Percentiles rank a stretch among this genome's conserved stretches.
Evolutionary conservation across 2,797 vertebrate species (phyloP).

Genomic region (Siniperca undulata): DNA sequence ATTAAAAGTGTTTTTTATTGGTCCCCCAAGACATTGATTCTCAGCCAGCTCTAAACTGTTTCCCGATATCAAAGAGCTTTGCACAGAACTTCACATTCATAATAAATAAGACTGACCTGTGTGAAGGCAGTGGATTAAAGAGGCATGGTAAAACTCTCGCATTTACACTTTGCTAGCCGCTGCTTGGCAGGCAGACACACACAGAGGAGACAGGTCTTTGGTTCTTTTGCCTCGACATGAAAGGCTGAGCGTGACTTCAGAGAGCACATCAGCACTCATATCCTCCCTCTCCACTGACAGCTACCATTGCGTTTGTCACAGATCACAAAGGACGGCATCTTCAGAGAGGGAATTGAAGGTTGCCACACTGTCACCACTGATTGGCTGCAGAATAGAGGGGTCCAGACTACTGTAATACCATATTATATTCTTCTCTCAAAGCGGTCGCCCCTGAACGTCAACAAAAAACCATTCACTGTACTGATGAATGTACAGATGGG

Average conservation of each 20-base stretch:
- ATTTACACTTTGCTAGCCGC: slow-evolving; percentile 53
- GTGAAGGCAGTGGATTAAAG: slow-evolving; percentile 68
- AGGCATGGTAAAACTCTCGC: slow-evolving; percentile 53
- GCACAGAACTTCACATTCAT: slow-evolving; percentile 69
- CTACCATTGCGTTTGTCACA: slow-evolving; percentile 66
- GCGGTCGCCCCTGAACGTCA: slow-evolving; percentile 27
- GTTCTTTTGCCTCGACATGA: slow-evolving; percentile 71
- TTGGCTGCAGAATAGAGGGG: slow-evolving; percentile 45
- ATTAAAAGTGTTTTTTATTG: slow-evolving; percentile 71
- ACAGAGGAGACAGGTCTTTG: slow-evolving; percentile 62
- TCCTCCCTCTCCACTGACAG: slow-evolving; percentile 58
- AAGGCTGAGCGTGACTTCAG: slow-evolving; percentile 68
- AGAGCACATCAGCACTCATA: slow-evolving; percentile 61
- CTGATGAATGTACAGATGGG: slow-evolving; percentile 27
- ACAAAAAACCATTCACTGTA: slow-evolving; percentile 18
- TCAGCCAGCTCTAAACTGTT: slow-evolving; percentile 72
- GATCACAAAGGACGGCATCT: slow-evolving; percentile 70
- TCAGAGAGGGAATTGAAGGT: slow-evolving; percentile 66
- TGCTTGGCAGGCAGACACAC: slow-evolving; percentile 50
- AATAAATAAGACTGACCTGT: slow-evolving; percentile 76
- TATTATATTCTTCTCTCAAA: slow-evolving; percentile 46
- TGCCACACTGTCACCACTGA: slow-evolving; percentile 38
- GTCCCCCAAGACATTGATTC: slow-evolving; percentile 58
- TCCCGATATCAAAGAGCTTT: slow-evolving; percentile 76
- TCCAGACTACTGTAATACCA: slow-evolving; percentile 37